phyloP scores from a whole-genome alignment of 2,113 vertebrate genomes.

The Reinhardtius hippoglossoides region DNA sequence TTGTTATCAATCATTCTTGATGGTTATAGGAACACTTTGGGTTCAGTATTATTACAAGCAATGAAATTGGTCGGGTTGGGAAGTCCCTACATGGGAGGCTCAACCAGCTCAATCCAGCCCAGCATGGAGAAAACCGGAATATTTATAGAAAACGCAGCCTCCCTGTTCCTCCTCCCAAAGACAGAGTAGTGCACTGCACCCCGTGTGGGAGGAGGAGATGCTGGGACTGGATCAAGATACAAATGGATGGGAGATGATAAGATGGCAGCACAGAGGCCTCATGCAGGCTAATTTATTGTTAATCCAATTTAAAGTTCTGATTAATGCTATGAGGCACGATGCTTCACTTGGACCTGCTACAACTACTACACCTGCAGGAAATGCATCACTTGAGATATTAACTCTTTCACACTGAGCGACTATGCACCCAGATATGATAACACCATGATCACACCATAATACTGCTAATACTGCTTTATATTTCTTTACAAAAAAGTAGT shows the following conservation, averaged over 20 bases:
- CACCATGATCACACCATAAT: no score
- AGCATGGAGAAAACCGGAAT: conserved; percentile 64
- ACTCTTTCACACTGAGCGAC: not conserved
- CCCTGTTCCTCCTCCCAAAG: conserved; percentile 67
- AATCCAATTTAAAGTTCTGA: not conserved
- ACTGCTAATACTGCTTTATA: no score
- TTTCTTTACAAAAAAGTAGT: no score
- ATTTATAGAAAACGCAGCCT: conserved; percentile 78
- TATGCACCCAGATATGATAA: no score
- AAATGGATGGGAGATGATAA: conserved; percentile 42
- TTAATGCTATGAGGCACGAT: no score
- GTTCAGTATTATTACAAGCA: conserved; percentile 9
- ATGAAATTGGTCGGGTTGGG: conserved; percentile 47
- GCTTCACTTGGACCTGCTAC: not conserved
- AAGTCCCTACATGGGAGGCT: conserved; percentile 73
- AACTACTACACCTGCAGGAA: not conserved
- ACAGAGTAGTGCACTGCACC: conserved; percentile 52
- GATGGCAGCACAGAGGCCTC: conserved; percentile 11
- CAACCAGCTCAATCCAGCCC: conserved; percentile 72
- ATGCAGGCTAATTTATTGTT: not conserved
- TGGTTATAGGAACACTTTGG: not conserved
- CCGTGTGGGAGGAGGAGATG: conserved; percentile 50
- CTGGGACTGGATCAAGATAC: conserved; percentile 36
- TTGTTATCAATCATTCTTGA: no score
- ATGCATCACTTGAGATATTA: not conserved